phyloP scores from a whole-genome alignment of 2,113 vertebrate genomes.

The Regulus satrapa region DNA sequence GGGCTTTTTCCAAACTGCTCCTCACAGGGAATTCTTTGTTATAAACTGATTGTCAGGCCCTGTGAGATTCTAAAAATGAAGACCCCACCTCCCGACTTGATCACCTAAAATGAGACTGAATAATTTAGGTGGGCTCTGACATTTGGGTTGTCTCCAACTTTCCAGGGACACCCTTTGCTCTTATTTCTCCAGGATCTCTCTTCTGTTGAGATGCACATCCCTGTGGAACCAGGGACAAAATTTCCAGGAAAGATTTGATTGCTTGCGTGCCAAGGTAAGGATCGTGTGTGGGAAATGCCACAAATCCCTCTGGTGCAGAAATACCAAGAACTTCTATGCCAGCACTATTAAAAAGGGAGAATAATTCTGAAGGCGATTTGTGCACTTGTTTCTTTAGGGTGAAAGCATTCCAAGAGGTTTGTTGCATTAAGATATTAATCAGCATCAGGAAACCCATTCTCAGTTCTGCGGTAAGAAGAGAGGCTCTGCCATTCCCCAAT shows the following conservation, averaged over 20 bases:
- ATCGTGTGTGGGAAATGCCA: background rate
- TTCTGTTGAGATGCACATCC: background rate
- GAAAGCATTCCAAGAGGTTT: background rate
- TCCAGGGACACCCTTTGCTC: background rate
- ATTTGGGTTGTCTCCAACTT: background rate
- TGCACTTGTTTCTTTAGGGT: background rate
- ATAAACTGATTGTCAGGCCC: background rate
- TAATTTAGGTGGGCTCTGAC: background rate
- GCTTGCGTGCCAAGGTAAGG: accelerated
- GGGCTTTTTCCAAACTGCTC: background rate
- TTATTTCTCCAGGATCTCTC: background rate
- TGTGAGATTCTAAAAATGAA: background rate
- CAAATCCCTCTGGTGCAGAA: background rate
- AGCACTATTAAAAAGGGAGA: background rate
- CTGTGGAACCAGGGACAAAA: background rate
- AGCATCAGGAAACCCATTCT: background rate
- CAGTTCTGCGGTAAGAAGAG: background rate
- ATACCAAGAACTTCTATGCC: background rate
- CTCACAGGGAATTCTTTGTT: background rate
- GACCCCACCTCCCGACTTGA: background rate
- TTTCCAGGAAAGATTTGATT: background rate
- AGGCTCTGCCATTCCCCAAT: background rate
- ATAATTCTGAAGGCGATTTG: background rate
- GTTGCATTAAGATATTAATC: background rate
- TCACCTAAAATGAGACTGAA: background rate